Base-by-base conservation (phyloP, 2,888 invertebrate species). In the Drosophila mettleri region DNA sequence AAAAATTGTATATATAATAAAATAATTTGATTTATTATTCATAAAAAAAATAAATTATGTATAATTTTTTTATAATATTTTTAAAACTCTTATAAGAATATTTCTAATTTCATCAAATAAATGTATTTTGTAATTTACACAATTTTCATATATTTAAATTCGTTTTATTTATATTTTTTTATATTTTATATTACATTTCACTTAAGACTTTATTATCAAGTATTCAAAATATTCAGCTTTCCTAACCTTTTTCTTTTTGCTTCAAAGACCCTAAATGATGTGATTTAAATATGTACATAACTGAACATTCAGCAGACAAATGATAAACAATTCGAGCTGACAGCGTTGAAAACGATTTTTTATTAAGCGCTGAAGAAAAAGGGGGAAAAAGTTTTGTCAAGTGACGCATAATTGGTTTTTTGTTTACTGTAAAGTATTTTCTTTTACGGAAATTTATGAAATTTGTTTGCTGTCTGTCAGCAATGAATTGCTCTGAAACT, bases 371-470 rank as follows among this genome's bases (percentile, higher is more conserved):
- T 27, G 10, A 9, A 16, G 16, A 2, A 48, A 31, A 46, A 46
- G n/a, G 31, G 31, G 12, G 45, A 31, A 7, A 31, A 48, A 48
- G 14, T 48, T 29, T 48, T 48, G 46, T 31, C 27, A 45, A 29
- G 7, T 48, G 14, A 31, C 20, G 14, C 45, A 20, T 31, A 48
- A 48, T 48, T 46, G 27, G 18, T 18, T 18, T 31, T 8, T 31
- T 31, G 46, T 31, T 48, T 18, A 18, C 20, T 14, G 18, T 48
- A 12, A 20, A 31, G 31, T 3, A 31, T 48, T 29, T 10, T 31
- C 14, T 31, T 9, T 29, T 20, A 0, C 3, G 3, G 24, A n/a
- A 45, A 29, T 12, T 29, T 12, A 46, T 48, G n/a, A 29, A 48
- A 48, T 31, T 20, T 48, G 31, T 31, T 48, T 48, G 46, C 5